These are phyloP conservation scores for Tetramorium parvispinum DNA, from an alignment of 1,140 invertebrate species.

Conservation along the genomic window DNA sequence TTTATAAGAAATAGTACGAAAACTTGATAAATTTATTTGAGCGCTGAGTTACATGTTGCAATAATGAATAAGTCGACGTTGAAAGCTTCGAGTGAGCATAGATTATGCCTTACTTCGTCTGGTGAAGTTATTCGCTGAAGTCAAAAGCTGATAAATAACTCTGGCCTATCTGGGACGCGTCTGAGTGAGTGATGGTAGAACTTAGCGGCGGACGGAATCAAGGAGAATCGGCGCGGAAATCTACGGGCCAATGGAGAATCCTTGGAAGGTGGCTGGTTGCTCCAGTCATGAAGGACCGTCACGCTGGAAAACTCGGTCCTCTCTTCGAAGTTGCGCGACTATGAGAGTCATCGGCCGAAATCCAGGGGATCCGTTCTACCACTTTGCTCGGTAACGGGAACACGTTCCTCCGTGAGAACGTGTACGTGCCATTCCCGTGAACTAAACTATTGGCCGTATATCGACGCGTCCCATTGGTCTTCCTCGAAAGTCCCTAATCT, in stretches of 20 bases:
- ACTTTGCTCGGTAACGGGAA: constrained; percentile 33
- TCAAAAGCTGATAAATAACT: constrained; percentile 57
- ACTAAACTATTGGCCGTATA: constrained; percentile 58
- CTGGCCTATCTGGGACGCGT: constrained; percentile 47
- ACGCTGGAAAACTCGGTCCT: constrained; percentile 44
- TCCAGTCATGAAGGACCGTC: constrained; percentile 40
- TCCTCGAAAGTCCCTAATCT: constrained; percentile 58
- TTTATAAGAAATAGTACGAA: neutral
- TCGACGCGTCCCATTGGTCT: constrained; percentile 57
- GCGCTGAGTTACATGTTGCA: neutral
- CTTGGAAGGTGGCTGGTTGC: constrained; percentile 29
- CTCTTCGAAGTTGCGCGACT: constrained; percentile 48
- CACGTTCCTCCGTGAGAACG: constrained; percentile 21
- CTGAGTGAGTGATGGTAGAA: constrained; percentile 44
- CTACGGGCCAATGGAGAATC: constrained; percentile 46
- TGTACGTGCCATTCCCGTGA: constrained; percentile 30
- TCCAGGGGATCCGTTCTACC: constrained; percentile 42
- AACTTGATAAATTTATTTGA: neutral
- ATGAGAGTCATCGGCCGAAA: constrained; percentile 46
- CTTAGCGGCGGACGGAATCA: constrained; percentile 34
- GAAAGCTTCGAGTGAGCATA: neutral
- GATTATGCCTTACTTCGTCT: neutral
- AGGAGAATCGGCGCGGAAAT: constrained; percentile 55
- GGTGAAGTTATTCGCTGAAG: constrained; percentile 10
- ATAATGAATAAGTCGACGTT: constrained; percentile 18